These are phyloP conservation scores for Stramonita haemastoma DNA, from an alignment of 2,888 invertebrate genomes.

Conservation along the genomic window DNA sequence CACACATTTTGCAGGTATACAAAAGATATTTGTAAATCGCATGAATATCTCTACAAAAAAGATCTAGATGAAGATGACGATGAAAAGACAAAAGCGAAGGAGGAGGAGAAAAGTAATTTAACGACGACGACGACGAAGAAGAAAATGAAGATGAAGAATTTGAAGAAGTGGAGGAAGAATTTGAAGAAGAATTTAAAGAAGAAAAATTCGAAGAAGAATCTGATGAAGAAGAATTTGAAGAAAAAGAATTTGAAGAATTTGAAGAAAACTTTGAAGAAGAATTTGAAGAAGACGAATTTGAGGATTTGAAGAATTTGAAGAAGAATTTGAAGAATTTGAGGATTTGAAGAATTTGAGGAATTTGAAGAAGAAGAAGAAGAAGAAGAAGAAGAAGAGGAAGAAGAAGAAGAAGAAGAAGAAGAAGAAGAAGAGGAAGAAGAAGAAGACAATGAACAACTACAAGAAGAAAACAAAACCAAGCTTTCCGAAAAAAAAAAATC, in stretches of 20 bases:
- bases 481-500: not conserved
- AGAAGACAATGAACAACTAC: not conserved
- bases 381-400: not conserved
- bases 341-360: no score
- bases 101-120: not conserved
- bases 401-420: not conserved
- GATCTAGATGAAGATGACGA: not conserved
- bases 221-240: not conserved
- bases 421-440: not conserved
- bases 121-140: no score
- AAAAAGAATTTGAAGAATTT: not conserved
- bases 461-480: not conserved
- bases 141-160: not conserved
- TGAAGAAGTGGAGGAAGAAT: not conserved
- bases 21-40: no score
- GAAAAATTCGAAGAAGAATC: not conserved
- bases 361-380: not conserved
- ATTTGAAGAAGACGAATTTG: not conserved
- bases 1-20: no score
- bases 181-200: not conserved
- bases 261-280: not conserved
- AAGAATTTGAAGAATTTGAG: not conserved
- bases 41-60: no score
- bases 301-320: not conserved
- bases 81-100: not conserved